These are phyloP conservation scores for Polietes domitor DNA, from an alignment of 2,888 invertebrate genomes.

Conservation along the genomic window DNA sequence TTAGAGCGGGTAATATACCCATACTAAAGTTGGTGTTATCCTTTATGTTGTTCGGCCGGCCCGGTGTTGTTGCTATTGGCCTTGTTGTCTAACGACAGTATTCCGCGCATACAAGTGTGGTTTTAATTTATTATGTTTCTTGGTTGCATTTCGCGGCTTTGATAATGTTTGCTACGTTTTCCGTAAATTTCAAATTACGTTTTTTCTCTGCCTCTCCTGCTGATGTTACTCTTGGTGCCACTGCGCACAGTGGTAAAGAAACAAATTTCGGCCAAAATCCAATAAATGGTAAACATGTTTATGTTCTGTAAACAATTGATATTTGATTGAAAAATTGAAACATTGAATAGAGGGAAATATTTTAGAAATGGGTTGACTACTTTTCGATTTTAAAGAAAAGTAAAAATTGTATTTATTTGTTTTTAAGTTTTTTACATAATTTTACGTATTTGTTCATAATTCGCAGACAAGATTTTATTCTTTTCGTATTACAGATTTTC, in stretches of 20 bases:
- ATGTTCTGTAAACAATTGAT: too few relatives aligned
- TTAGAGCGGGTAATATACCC: conserved; percentile 22
- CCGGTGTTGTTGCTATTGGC: neutral
- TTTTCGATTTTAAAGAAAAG: too few relatives aligned
- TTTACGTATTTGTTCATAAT: too few relatives aligned
- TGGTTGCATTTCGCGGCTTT: conserved; percentile 80
- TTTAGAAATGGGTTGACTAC: too few relatives aligned
- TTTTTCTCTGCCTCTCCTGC: conserved; percentile 22
- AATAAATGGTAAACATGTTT: too few relatives aligned
- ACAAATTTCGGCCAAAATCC: too few relatives aligned
- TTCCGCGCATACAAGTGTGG: conserved; percentile 64
- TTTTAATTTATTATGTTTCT: conserved; percentile 78
- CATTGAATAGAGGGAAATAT: too few relatives aligned
- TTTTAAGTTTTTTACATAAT: too few relatives aligned
- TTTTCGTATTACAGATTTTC: too few relatives aligned
- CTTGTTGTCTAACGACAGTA: conserved; percentile 21
- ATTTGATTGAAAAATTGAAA: too few relatives aligned
- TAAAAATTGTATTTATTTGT: too few relatives aligned
- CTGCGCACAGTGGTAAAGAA: conserved; percentile 40
- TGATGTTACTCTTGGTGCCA: conserved; percentile 57
- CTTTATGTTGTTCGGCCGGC: conserved; percentile 14
- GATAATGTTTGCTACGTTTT: conserved; percentile 72
- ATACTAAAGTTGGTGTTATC: conserved; percentile 22
- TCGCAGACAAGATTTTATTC: too few relatives aligned
- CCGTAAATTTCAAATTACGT: conserved; percentile 64